Base-by-base conservation (phyloP, 2,888 invertebrate genomes). In the Marronus borbonicus region DNA sequence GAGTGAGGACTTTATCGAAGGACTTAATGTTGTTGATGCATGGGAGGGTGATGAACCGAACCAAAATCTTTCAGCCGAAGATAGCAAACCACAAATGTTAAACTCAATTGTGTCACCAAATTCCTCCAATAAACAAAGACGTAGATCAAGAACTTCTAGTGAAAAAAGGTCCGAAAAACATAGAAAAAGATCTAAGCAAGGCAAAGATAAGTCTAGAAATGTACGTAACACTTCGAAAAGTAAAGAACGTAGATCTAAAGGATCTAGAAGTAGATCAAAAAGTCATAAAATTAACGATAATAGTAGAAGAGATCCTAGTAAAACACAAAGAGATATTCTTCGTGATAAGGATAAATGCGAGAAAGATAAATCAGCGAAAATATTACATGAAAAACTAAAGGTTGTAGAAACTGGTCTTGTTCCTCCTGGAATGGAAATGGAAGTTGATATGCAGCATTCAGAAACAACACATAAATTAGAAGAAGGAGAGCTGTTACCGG, bases 381-480 rank as follows among this genome's bases (percentile, higher is more conserved):
- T 88, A n/a, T 86, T 89, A 70, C 85, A 85, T 28, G 88, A 89
- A 81, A 87, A 87, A 78, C 81, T 88, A 20, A 85, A 85, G 78
- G 85, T 89, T 64, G 87, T 89, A n/a, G 88, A 89, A 83, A 89
- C 89, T 10, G 89, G 89, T 31, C 83, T 89, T 49, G 87, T 89
- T 7, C 89, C 89, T 10, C 89, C 89, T 14, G 89, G 89, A 49
- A 89, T 86, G 83, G 89, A 89, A 84, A 86, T 88, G 84, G 89
- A 89, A 79, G 84, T 86, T 3, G 87, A 87, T 80, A 78, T 88
- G 49, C 50, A 75, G 14, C 49, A 24, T 20, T 39, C 64, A 44
- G 55, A 76, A 55, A 66, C 66, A 68, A 44, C 75, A 76, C 76
- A 76, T 64, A 79, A 76, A 55, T 36, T 39, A 28, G 50, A 70